A percentile compares a stretch with the other conserved stretches of the same genome.
Evolutionary conservation across 2,888 invertebrate genomes (phyloP).

Genomic region (Pollenia griseotomentosa): DNA sequence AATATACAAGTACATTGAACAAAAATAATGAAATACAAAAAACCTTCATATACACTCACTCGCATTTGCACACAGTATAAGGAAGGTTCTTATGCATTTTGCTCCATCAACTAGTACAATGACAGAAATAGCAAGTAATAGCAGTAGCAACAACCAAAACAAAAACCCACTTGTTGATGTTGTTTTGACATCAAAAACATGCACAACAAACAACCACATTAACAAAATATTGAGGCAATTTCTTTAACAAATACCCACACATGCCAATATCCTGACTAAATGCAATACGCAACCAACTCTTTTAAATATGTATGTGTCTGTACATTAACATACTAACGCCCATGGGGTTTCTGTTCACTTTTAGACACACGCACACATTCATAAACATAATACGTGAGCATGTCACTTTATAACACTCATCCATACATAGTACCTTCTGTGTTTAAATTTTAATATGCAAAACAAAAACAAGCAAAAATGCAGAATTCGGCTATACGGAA

Average conservation of each 20-base stretch:
- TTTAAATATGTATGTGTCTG: too few relatives aligned
- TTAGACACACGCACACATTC: background rate
- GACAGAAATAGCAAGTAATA: background rate
- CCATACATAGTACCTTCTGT: too few relatives aligned
- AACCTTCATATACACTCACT: constrained; percentile 47
- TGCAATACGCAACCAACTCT: background rate
- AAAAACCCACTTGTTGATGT: constrained; percentile 71
- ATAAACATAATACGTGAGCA: background rate
- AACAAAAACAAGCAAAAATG: too few relatives aligned
- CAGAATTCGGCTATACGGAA: too few relatives aligned
- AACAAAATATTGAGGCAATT: background rate
- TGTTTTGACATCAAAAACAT: constrained; percentile 66
- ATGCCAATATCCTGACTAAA: background rate
- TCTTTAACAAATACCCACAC: background rate
- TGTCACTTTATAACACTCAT: too few relatives aligned
- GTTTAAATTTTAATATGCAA: too few relatives aligned
- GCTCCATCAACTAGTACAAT: constrained; percentile 1
- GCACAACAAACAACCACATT: constrained; percentile 9
- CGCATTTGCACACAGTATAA: background rate
- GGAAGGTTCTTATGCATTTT: background rate
- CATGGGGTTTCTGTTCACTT: background rate
- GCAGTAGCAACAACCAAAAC: constrained; percentile 7
- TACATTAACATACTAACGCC: too few relatives aligned
- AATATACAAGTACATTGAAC: constrained; percentile 22
- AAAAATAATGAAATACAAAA: background rate